These are phyloP conservation scores for Miniopterus natalensis DNA, from an alignment of 2,113 vertebrate species.

Conservation along the genomic window DNA sequence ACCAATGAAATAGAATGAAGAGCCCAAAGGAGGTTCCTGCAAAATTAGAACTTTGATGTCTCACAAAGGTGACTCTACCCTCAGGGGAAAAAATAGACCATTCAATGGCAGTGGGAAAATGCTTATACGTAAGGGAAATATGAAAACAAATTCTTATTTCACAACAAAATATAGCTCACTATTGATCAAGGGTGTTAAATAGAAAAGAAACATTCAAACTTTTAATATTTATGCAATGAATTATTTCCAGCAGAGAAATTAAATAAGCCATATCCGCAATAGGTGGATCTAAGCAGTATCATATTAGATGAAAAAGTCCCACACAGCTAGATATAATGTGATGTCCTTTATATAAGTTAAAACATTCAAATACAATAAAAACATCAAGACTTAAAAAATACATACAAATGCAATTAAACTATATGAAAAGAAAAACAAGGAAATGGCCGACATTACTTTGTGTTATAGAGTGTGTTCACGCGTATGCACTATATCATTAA, in stretches of 20 bases:
- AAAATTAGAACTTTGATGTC: not conserved
- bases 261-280: not conserved
- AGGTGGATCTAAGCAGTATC: not conserved
- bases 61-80: not conserved
- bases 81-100: not conserved
- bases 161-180: not conserved
- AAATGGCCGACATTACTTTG: not conserved
- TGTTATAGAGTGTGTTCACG: not conserved
- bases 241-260: slow-evolving; percentile 6
- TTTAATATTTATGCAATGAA: not conserved
- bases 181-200: not conserved
- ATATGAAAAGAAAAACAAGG: not conserved
- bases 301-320: not conserved
- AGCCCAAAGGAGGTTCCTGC: not conserved
- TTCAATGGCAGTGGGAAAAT: not conserved
- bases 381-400: not conserved
- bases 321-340: not conserved
- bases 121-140: not conserved
- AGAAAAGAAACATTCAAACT: not conserved
- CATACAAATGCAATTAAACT: not conserved
- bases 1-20: not conserved
- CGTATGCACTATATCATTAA: not conserved
- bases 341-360: not conserved
- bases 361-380: not conserved
- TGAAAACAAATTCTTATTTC: not conserved